Evolutionary conservation across 2,113 vertebrate species (phyloP), one percentile per base, ranked within the genome.

Genomic region (Balaeniceps rex): DNA sequence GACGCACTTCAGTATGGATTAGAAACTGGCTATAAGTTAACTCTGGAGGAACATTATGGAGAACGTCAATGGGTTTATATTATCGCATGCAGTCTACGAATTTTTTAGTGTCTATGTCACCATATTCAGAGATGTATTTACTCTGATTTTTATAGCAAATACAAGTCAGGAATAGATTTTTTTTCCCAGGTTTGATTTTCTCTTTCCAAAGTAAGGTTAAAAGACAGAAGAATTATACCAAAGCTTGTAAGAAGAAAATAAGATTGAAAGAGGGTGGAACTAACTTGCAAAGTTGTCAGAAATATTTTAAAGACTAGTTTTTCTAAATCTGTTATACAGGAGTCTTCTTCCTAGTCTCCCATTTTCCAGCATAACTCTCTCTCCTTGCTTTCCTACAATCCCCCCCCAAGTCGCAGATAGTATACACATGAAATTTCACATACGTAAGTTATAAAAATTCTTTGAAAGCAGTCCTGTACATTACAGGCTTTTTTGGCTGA

Each of bases 381-480:
- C 33, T 44, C 31, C 15, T n/a, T 31, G 36, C 47, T 61, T 55
- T 83, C 72, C 52, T 61, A 16, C 74, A 72, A 42, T 34, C 42
- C 8, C 23, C 74, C 46, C 7, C 15, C 11, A 1, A 63, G 18
- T 17, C 4, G 3, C 10, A 38, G 47, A 42, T 0, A 58, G 46
- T 3, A 83, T 7, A 44, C 4, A 13, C 13, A 38, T 5, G 31
- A 87, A 92, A 86, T 40, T 19, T 72, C 82, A 89, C 1, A 2
- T 40, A 46, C 7, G 2, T 52, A 38, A 65, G 60, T 58, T 34
- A 71, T 3, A 92, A 83, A 90, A 96, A 97, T 98, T 98, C 98
- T 98, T 98, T 98, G 98, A 98, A 98, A 98, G 98, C 98, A 97
- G 65, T 36, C 84, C 36, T 47, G 52, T 54, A 87, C 40, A 57